Evolutionary conservation across 2,797 vertebrate genomes (phyloP).

Genomic region (Aphelocoma californica): DNA sequence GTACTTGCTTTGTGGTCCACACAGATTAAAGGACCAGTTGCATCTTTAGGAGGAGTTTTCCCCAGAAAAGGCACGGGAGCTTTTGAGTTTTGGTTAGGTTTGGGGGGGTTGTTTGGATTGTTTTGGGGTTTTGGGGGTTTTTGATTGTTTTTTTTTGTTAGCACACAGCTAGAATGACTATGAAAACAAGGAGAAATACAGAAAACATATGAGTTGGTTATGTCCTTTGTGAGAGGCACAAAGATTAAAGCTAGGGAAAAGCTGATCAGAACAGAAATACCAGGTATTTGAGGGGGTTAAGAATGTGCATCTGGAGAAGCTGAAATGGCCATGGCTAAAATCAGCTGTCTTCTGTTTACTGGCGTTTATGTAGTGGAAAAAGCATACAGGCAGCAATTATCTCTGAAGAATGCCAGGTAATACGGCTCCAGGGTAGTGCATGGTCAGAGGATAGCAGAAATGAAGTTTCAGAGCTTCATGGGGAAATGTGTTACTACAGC

Average conservation of each 20-base stretch:
- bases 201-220: not conserved
- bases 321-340: conserved; percentile 9
- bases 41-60: not conserved
- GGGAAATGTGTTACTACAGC: not conserved
- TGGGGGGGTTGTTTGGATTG: not conserved
- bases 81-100: not conserved
- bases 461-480: not conserved
- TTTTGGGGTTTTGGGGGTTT: too few relatives aligned
- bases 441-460: not conserved
- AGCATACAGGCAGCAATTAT: not conserved
- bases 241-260: not conserved
- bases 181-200: not conserved
- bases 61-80: not conserved
- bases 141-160: not conserved
- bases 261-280: not conserved
- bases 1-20: not conserved
- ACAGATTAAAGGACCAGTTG: not conserved
- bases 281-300: not conserved
- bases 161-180: not conserved
- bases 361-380: not conserved
- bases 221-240: not conserved
- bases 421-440: not conserved
- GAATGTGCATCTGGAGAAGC: conserved; percentile 20
- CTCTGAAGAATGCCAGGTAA: conserved; percentile 5
- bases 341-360: conserved; percentile 21